Base-by-base conservation (phyloP, 2,113 vertebrate species). In the Spilogale gracilis region DNA sequence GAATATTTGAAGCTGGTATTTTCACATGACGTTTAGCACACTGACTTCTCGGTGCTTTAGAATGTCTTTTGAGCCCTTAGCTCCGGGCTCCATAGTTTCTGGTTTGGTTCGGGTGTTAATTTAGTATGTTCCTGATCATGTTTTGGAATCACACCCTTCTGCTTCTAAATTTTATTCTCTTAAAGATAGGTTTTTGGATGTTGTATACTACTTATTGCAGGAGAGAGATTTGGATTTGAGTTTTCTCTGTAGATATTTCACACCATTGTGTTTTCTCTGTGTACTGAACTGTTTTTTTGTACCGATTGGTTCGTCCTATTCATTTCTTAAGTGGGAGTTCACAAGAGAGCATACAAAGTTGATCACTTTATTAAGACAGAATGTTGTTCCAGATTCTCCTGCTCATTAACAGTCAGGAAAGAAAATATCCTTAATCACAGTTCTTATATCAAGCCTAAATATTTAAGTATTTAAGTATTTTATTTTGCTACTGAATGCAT, bases 161-260 rank as follows among this genome's bases (percentile, higher is more conserved):
- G 61, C 74, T 50, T 96, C 65, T 84, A 48, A 69, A 0, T 93
- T 82, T 76, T 43, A 27, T 91, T 73, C 76, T 97, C 89, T 81
- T 58, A 50, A 38, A 79, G 79, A 91, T 54, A 45, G 74, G 69
- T 80, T 81, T 7, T 78, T 82, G 96, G 87, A 69, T 48, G 18
- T 50, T 67, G 30, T 21, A 2, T 38, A 52, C 10, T 67, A 5
- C 94, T 92, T 80, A 65, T 69, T 73, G 56, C 17, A 12, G 30
- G 80, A 85, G 69, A 82, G 63, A 20, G 87, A 63, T 50, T 91
- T 96, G 92, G 54, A 86, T 81, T 81, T 65, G n/a, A 38, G 32
- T 90, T 96, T 87, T 97, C 86, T 94, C n/a, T 86, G 85, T 54
- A 86, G 67, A 74, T 85, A n/a, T 94, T 97, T 97, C 87, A 80